Conservation (phyloP, 1,140 invertebrate species). For the Onthophagus taurus region DNA sequence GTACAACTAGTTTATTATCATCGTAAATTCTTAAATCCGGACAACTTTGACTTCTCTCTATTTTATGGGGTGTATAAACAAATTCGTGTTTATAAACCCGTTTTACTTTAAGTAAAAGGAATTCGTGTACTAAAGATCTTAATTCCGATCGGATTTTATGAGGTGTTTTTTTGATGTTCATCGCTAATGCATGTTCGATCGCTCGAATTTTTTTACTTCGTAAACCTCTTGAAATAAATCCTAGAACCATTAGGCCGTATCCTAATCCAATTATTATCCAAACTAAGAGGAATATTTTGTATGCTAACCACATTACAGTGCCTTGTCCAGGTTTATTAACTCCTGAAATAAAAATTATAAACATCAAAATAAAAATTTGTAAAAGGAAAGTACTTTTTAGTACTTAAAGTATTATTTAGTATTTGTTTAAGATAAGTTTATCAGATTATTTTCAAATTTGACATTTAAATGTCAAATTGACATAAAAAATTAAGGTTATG, state of each 20-base stretch:
- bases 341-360: constrained; percentile 35
- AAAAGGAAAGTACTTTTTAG: neutral
- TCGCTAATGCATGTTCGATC: constrained; percentile 64
- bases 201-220: constrained; percentile 63
- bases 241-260: constrained; percentile 84
- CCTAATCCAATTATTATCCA: constrained; percentile 89
- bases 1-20: constrained; percentile 36
- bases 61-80: constrained; percentile 25
- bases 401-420: neutral
- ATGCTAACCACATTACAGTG: constrained; percentile 49
- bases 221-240: constrained; percentile 68
- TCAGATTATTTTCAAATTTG: too few relatives aligned
- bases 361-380: neutral
- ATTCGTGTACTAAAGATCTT: constrained; percentile 29
- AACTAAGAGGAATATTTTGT: constrained; percentile 63
- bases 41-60: constrained; percentile 46
- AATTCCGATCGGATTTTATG: constrained; percentile 69
- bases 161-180: constrained; percentile 66
- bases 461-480: too few relatives aligned
- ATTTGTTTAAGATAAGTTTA: neutral
- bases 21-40: constrained; percentile 49
- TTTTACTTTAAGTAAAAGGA: constrained; percentile 33
- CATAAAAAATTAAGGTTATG: too few relatives aligned
- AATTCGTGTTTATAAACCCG: constrained; percentile 45
- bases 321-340: constrained; percentile 41